A percentile compares a stretch with the other conserved stretches of the same genome.
Evolutionary conservation across 2,888 invertebrate species (phyloP).

Genomic region (Phanerotoma sp.): DNA sequence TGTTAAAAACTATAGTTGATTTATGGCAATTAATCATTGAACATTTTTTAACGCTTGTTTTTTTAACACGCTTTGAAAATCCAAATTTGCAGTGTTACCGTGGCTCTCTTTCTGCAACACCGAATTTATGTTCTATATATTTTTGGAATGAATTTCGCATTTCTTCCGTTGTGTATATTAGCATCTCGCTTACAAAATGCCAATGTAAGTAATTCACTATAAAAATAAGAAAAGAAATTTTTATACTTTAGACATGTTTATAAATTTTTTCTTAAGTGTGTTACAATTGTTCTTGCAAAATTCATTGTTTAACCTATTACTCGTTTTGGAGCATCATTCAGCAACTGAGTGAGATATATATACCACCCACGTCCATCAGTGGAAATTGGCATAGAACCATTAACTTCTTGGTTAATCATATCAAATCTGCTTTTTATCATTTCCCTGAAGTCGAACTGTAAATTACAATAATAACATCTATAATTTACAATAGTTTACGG

Average conservation of each 20-base stretch:
- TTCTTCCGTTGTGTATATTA: constrained; percentile 25
- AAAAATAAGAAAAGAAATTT: not conserved
- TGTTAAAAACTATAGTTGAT: not conserved
- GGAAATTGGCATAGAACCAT: not conserved
- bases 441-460: too few species aligned
- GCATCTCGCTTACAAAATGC: constrained; percentile 30
- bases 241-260: constrained; percentile 5
- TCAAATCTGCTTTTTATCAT: constrained; percentile 21
- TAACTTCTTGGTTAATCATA: constrained; percentile 11
- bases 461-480: too few species aligned
- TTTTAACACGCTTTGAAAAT: too few species aligned
- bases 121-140: constrained; percentile 19
- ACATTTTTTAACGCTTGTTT: too few species aligned
- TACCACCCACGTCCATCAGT: constrained; percentile 3
- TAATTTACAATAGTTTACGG: too few species aligned
- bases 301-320: too few species aligned
- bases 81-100: too few species aligned
- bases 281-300: too few species aligned
- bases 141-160: constrained; percentile 18
- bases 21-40: not conserved
- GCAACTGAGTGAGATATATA: constrained; percentile 2
- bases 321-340: constrained; percentile 18
- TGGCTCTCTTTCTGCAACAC: constrained; percentile 18
- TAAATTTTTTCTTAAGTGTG: too few species aligned
- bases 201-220: constrained; percentile 37